phyloP scores from a whole-genome alignment of 2,797 vertebrate genomes.

The Typhlichthys eigenmanni region DNA sequence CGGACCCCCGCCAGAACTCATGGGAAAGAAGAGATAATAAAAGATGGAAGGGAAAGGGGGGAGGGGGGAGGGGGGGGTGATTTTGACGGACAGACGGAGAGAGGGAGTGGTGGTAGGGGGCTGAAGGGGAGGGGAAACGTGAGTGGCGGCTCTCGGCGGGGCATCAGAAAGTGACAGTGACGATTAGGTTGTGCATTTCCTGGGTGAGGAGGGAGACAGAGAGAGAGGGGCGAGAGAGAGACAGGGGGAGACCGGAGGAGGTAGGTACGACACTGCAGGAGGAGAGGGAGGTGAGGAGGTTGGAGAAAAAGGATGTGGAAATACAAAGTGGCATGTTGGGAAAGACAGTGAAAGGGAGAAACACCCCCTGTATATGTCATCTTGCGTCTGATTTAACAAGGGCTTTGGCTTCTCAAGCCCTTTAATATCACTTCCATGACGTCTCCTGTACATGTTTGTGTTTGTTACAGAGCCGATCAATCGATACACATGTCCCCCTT shows the following conservation, averaged over 20 bases:
- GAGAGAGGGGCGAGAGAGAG: neutral
- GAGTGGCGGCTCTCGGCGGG: slow-evolving; percentile 62
- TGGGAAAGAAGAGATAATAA: slow-evolving; percentile 56
- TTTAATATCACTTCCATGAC: too few species aligned
- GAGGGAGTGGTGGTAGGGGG: slow-evolving; percentile 27
- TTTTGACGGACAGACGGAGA: slow-evolving; percentile 59
- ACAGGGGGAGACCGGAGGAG: neutral
- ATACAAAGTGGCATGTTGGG: neutral
- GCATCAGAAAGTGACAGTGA: slow-evolving; percentile 51
- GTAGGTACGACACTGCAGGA: too few species aligned
- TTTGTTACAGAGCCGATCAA: too few species aligned
- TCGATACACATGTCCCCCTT: too few species aligned
- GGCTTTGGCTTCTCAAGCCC: too few species aligned
- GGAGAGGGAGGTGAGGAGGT: neutral
- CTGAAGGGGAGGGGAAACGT: slow-evolving; percentile 18
- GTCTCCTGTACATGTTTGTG: too few species aligned
- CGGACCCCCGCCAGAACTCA: slow-evolving; percentile 29
- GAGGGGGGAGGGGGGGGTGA: slow-evolving; percentile 18
- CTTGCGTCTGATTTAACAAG: too few species aligned
- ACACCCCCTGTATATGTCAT: too few species aligned
- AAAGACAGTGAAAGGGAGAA: neutral
- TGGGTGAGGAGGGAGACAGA: slow-evolving; percentile 3
- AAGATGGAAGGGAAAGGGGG: slow-evolving; percentile 62
- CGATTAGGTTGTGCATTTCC: slow-evolving; percentile 13
- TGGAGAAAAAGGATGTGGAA: neutral